Conservation (phyloP, 2,113 vertebrate species). For the Gulo gulo region DNA sequence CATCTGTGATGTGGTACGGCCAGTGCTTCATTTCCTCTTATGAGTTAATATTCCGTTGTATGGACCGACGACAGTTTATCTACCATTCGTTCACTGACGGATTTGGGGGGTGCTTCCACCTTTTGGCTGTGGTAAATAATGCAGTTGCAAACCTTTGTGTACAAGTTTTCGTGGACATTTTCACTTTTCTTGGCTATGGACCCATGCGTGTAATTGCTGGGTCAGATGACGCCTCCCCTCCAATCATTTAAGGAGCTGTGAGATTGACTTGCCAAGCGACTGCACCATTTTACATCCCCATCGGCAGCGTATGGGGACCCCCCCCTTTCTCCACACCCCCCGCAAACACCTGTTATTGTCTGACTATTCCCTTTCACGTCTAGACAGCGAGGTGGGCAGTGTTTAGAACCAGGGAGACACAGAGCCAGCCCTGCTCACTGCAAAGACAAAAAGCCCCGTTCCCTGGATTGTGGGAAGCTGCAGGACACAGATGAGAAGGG, state of each 20-base stretch:
- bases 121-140: background rate
- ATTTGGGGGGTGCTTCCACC: background rate
- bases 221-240: no score
- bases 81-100: background rate
- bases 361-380: background rate
- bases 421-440: background rate
- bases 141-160: background rate
- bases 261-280: background rate
- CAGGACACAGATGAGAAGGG: accelerated
- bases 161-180: background rate
- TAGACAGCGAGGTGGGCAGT: background rate
- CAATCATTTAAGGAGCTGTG: background rate
- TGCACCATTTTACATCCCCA: background rate
- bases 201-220: no score
- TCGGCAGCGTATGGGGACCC: background rate
- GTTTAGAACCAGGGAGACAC: background rate
- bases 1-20: no score
- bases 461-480: background rate
- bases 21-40: background rate
- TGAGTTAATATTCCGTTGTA: background rate
- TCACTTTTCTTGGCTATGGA: background rate
- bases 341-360: background rate
- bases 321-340: background rate
- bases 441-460: background rate
- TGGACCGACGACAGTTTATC: background rate